Evolutionary conservation across 2,113 vertebrate species (phyloP).

Genomic region (Cyphomyrus discorhynchus): DNA sequence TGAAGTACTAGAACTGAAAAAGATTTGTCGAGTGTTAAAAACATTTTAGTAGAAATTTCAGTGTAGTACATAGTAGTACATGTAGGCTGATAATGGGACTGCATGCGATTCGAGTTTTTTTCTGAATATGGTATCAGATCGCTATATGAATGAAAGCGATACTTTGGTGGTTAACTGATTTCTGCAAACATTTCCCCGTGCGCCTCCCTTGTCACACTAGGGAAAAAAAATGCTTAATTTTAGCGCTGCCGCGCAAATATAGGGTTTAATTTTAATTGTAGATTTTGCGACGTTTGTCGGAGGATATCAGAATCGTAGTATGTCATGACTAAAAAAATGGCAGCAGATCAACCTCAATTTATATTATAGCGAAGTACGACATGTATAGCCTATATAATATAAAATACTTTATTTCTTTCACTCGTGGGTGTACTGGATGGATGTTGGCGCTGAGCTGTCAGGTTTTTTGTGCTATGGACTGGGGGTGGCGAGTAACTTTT

Average conservation of each 20-base stretch:
- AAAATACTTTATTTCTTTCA: background rate
- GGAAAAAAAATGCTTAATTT: background rate
- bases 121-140: background rate
- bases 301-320: background rate
- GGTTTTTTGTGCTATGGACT: background rate
- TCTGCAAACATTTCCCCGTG: background rate
- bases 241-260: background rate
- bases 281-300: background rate
- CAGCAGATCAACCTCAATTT: background rate
- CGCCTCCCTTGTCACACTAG: background rate
- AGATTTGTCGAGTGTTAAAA: background rate
- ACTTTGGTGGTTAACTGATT: background rate
- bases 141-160: background rate
- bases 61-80: background rate
- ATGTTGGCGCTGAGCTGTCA: background rate
- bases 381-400: background rate
- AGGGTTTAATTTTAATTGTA: background rate
- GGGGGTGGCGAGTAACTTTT: background rate
- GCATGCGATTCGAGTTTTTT: background rate
- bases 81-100: background rate
- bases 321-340: background rate
- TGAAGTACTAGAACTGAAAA: background rate
- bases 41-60: background rate
- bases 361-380: background rate
- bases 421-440: background rate